phyloP scores from a whole-genome alignment of 92 coral and sea anemone genomes.

The Bergia sp. region DNA sequence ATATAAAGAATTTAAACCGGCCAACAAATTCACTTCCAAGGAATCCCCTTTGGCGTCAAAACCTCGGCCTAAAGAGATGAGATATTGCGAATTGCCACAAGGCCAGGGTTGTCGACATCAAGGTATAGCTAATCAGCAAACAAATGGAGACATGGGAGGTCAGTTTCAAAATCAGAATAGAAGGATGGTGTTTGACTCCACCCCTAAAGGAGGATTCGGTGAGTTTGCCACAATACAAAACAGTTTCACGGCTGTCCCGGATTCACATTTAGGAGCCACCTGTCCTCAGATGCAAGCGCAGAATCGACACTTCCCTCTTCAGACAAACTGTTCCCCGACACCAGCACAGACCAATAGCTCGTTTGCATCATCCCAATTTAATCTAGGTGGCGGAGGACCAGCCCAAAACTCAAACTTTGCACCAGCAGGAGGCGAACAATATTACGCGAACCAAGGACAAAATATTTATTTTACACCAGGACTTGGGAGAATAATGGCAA shows the following conservation, averaged over 20 bases:
- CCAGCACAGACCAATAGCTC: neutral
- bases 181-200: neutral
- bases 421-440: neutral
- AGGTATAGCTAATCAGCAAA: neutral
- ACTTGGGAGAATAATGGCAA: neutral
- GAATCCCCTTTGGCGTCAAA: neutral
- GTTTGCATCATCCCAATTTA: neutral
- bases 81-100: neutral
- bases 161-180: neutral
- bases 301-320: neutral
- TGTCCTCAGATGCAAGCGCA: neutral
- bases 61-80: neutral
- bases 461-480: neutral
- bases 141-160: neutral
- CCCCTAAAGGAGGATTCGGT: neutral
- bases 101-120: no score
- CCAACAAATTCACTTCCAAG: neutral
- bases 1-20: neutral
- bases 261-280: neutral
- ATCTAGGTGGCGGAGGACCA: neutral
- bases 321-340: neutral
- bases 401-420: neutral
- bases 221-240: neutral
- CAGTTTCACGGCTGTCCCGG: neutral
- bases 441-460: neutral